Evolutionary conservation across 2,113 vertebrate genomes (phyloP).

Genomic region (Crotalus horridus): DNA sequence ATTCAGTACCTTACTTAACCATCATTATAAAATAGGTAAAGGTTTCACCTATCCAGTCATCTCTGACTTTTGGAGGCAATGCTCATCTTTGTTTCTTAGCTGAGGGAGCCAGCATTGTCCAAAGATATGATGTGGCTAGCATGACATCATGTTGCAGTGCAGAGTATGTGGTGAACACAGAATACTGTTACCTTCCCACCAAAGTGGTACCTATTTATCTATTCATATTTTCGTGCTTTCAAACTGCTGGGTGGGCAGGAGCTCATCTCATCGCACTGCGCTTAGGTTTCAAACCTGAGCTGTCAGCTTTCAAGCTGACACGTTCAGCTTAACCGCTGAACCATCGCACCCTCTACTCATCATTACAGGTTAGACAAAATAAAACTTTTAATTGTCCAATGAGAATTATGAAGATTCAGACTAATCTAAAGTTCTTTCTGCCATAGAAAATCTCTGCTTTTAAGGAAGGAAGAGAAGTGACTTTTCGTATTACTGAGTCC

Average conservation of each 20-base stretch:
- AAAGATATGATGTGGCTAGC: not conserved
- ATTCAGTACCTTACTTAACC: not conserved
- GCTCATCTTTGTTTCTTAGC: not conserved
- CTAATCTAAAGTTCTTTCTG: not conserved
- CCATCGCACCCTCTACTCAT: not conserved
- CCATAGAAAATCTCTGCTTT: not conserved
- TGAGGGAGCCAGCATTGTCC: not conserved
- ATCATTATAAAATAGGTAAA: not conserved
- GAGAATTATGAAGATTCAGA: not conserved
- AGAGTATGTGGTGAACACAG: not conserved
- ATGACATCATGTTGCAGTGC: not conserved
- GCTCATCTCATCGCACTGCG: fast-evolving
- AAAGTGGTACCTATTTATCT: not conserved
- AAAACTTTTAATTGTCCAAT: not conserved
- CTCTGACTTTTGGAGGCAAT: not conserved
- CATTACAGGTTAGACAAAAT: not conserved
- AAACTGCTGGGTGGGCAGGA: no score
- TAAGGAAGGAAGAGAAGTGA: not conserved
- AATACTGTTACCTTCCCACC: not conserved
- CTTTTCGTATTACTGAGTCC: not conserved
- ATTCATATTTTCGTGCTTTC: no score
- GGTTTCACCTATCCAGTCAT: not conserved
- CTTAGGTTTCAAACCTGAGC: no score
- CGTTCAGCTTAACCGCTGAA: no score
- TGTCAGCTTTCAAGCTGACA: no score